Evolutionary conservation across 2,888 invertebrate genomes (phyloP), one percentile per base, ranked within the genome.

Genomic region (Isotomurus palustris): DNA sequence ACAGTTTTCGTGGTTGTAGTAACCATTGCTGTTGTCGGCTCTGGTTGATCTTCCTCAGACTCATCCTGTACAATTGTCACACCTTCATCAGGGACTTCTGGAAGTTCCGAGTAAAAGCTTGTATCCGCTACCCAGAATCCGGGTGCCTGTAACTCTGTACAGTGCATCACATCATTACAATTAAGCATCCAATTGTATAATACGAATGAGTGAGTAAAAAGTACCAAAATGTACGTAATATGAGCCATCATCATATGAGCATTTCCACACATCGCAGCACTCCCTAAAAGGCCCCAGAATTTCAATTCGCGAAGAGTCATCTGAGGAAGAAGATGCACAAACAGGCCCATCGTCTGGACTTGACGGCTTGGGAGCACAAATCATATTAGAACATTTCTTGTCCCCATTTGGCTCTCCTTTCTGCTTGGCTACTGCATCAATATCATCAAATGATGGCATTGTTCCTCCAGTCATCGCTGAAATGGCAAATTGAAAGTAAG

Each of bases 371-470:
- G 51, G 36, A 1, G 52, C 45, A 50, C 60, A 60, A 10, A 21
- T 28, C 5, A 60, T 35, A 6, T 44, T 50, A 19, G 56, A 47
- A 53, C 60, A 60, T 24, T 53, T 57, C 4, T 27, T 40, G 12
- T 44, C 47, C 3, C 10, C 24, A 5, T 8, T 38, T 21, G 56
- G n/a, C 17, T 24, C 24, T 2, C 60, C 60, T 53, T 61, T 61
- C 22, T 45, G 44, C 22, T 36, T 44, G 3, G 17, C 14, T 17
- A 49, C 44, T n/a, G 25, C 47, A 10, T 24, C 19, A 12, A 36
- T 17, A 3, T 53, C 41, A n/a, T n/a, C n/a, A n/a, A n/a, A n/a
- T 19, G 28, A 54, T 3, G 61, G 57, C 27, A 53, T 25, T 5
- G 17, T 40, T 12, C 61, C 61, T 0, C 38, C 51, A 3, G 40